Percentiles rank a stretch among this genome's conserved stretches.
These are phyloP conservation scores for Albula goreensis DNA, from an alignment of 2,113 vertebrate species.

Conservation along the genomic window DNA sequence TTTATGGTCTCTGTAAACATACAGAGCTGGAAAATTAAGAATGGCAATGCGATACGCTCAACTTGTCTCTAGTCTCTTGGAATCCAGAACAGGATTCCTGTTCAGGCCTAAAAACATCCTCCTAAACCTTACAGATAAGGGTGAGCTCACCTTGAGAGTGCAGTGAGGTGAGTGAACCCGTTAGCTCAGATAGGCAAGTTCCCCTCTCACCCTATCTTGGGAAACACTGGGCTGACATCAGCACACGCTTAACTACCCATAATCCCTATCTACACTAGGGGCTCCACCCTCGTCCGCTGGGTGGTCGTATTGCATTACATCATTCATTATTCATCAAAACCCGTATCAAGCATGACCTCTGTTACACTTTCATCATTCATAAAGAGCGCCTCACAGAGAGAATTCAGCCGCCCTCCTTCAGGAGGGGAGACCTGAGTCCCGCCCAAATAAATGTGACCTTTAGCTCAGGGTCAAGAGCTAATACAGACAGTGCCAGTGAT, in stretches of 20 bases:
- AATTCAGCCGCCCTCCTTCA: too few relatives aligned
- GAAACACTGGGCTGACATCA: not conserved
- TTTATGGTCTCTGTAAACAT: not conserved
- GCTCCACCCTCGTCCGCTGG: not conserved
- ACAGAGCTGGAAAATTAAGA: not conserved
- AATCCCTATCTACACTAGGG: not conserved
- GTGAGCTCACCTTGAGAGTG: too few relatives aligned
- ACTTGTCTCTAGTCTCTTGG: not conserved
- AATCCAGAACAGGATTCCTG: too few relatives aligned
- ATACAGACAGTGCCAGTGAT: too few relatives aligned
- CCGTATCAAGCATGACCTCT: too few relatives aligned
- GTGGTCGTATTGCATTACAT: not conserved
- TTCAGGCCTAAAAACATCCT: too few relatives aligned
- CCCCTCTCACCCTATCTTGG: not conserved
- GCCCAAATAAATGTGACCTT: too few relatives aligned
- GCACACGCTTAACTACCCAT: not conserved
- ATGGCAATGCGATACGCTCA: not conserved
- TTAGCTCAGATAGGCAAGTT: not conserved
- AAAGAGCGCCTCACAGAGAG: not conserved
- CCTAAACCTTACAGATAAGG: too few relatives aligned
- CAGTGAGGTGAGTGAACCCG: not conserved
- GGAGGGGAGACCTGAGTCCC: too few relatives aligned
- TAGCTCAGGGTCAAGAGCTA: too few relatives aligned
- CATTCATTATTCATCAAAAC: not conserved
- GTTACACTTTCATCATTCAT: not conserved